A percentile compares a stretch with the other conserved stretches of the same genome.
These are phyloP conservation scores for Lucifuga dentata DNA, from an alignment of 2,113 vertebrate genomes.

Conservation along the genomic window DNA sequence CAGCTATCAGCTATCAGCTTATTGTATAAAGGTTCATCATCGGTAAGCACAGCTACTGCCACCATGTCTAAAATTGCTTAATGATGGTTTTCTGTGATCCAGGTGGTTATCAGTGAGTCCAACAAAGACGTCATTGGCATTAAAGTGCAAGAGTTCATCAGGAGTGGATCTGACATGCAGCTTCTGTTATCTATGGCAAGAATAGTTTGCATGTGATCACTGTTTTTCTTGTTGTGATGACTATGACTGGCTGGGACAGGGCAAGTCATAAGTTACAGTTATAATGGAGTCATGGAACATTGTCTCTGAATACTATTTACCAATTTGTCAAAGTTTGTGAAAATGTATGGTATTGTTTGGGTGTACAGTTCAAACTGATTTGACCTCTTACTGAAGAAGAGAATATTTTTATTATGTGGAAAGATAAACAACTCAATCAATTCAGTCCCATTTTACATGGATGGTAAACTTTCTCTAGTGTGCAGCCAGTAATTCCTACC, in stretches of 20 bases:
- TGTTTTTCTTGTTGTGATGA: conserved; percentile 21
- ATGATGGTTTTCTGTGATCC: neutral
- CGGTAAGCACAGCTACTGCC: neutral
- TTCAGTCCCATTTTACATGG: neutral
- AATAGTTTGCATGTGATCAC: conserved; percentile 55
- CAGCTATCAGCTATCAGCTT: neutral
- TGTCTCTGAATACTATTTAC: neutral
- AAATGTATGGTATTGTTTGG: neutral
- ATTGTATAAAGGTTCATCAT: neutral
- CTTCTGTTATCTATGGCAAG: conserved; percentile 31
- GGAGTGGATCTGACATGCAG: conserved; percentile 10
- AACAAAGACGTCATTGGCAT: conserved; percentile 26
- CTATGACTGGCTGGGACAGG: conserved; percentile 18
- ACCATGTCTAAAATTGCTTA: neutral
- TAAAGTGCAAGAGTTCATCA: conserved; percentile 1
- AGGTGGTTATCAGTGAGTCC: neutral
- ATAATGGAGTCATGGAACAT: conserved; percentile 31
- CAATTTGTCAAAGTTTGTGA: neutral
- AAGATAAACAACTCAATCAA: neutral
- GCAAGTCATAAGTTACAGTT: conserved; percentile 27
- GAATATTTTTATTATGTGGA: no score
- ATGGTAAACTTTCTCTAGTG: neutral
- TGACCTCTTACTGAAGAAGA: no score
- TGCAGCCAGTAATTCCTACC: neutral
- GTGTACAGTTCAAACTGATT: neutral